Base-by-base conservation (phyloP, 2,888 invertebrate species). In the Mesorhabditis belari region DNA sequence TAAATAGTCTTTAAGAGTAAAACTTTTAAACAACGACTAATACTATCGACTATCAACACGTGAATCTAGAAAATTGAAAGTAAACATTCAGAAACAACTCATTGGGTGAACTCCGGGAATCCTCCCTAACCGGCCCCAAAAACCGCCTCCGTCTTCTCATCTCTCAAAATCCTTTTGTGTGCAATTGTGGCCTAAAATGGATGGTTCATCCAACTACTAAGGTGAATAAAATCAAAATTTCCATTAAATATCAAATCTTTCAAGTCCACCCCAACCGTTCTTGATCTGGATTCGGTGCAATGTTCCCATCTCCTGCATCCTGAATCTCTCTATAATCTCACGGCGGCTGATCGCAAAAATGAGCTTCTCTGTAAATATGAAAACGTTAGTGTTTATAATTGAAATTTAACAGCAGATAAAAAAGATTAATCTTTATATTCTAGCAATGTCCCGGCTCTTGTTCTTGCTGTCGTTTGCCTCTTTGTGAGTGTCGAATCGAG, bases 301-400 rank as follows among this genome's bases (percentile, higher is more conserved):
- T 70, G 70, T 28, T n/a, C 49, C 0, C 60, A 64, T 27, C 57
- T 72, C 54, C 26, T 66, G 17, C 56, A 65, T 17, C 63, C 66
- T 3, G 61, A 64, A 26, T 60, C 60, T 25, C 27, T n/a, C 9
- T 49, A 68, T 27, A 53, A 62, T 9, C 44, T 73, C 4, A 63
- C 57, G 0, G 44, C 67, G 27, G 73, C 69, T 2, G 64, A 67
- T 25, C 58, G 60, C 1, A 66, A 62, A 23, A 73, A 73, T 52
- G 62, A 67, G 25, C 56, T 73, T 12, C 60, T 73, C 6, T 73
- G 73, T 59, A 73, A 70, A 60, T 73, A 70, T 59, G 59, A 61
- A 3, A 68, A 64, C 50, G 72, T 72, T 19, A 54, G 69, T 55
- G 12, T 3, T 24, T 4, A 9, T 12, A n/a, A n/a, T n/a, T n/a